phyloP scores from a whole-genome alignment of 2,888 invertebrate genomes.

The Coenonympha glycerion region DNA sequence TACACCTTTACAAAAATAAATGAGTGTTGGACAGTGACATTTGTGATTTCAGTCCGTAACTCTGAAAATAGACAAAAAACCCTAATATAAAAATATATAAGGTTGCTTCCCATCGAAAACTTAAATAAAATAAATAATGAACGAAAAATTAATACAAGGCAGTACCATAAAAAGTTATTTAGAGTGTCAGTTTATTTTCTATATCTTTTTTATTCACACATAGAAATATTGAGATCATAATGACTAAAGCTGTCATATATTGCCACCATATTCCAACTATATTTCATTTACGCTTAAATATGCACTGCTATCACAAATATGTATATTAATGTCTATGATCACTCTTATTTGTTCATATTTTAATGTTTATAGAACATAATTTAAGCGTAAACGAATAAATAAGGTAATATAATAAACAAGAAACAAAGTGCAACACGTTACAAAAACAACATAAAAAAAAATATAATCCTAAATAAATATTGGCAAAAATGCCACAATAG shows the following conservation, averaged over 20 bases:
- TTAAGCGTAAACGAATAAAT: background rate
- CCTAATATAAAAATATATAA: background rate
- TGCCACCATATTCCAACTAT: conserved; percentile 49
- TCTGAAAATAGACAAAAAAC: background rate
- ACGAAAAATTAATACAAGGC: conserved; percentile 7
- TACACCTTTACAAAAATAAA: conserved; percentile 8
- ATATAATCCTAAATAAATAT: conserved; percentile 21
- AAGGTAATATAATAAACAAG: conserved; percentile 13
- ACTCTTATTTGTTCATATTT: background rate
- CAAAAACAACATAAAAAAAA: conserved; percentile 23
- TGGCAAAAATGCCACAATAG: conserved; percentile 19
- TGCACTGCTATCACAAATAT: background rate
- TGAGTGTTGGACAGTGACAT: conserved; percentile 10
- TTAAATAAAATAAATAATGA: background rate
- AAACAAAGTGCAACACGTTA: conserved; percentile 26
- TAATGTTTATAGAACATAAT: background rate
- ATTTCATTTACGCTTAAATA: conserved; percentile 6
- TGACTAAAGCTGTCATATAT: conserved; percentile 39
- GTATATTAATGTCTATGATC: background rate
- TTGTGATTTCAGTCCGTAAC: conserved; percentile 5
- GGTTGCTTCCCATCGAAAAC: background rate
- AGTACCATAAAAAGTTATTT: conserved; percentile 10
- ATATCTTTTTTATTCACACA: conserved; percentile 17
- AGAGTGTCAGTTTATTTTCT: conserved; percentile 5
- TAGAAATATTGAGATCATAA: conserved; percentile 36